Evolutionary conservation across 2,888 invertebrate species (phyloP), one percentile per base, ranked within the genome.

Genomic region (Adela reaumurella): DNA sequence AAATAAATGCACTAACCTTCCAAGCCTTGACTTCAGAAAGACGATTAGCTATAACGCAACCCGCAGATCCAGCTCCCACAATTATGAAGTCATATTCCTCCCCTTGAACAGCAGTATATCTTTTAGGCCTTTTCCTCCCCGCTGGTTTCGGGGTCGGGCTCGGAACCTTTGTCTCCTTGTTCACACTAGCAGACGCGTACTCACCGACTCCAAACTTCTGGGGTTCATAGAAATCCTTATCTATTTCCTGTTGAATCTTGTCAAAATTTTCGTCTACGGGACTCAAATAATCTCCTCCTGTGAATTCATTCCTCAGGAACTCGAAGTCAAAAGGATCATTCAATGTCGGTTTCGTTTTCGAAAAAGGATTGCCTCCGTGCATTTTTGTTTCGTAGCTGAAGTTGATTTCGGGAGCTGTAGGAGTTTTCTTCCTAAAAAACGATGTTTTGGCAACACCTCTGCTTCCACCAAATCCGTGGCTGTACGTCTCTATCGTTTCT

Each of bases 21-120:
- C 84, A 84, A 54, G 81, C 67, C 49, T 79, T 73, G 1, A 84
- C 72, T 72, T 86, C 86, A 2, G 84, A 77, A 1, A 87, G 64
- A 14, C 87, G 72, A 63, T 83, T 87, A 0, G 87, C 87, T 17
- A 87, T 59, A 20, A 87, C 86, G 59, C 86, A 86, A 1, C 87
- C 87, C 1, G 86, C 86, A 5, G 85, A 86, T 1, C 87, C 87
- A 1, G 83, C 87, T 17, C 87, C 87, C 35, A 87, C 81, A 47
- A 85, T 68, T 49, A 85, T 82, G 55, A 85, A 89, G 57, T 85
- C 86, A 58, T 68, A 84, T 44, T 76, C 70, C 54, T 76, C 70
- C 43, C 58, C 47, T 4, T 55, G 52, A 1, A 63, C 61, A n/a
- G n/a, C n/a, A n/a, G n/a, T n/a, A 19, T 70, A 67, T 52, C 60